These are phyloP conservation scores for Steatornis caripensis DNA, from an alignment of 2,113 vertebrate genomes.

Conservation along the genomic window DNA sequence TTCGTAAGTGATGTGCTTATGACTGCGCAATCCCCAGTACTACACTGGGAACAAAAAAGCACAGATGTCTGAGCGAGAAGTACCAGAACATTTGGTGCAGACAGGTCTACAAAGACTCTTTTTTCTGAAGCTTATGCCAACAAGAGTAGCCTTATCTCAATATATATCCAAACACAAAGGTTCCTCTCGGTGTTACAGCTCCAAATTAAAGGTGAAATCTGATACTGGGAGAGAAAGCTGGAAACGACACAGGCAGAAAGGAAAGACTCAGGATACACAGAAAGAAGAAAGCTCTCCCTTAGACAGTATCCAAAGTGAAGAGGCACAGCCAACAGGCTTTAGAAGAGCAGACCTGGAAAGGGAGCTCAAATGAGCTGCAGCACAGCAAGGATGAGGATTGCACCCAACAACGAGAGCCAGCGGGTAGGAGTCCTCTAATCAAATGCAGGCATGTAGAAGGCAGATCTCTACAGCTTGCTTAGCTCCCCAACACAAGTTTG, in stretches of 20 bases:
- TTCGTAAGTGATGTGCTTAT: neutral
- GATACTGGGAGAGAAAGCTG: neutral
- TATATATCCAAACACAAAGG: neutral
- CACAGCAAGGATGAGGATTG: neutral
- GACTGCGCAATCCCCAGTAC: conserved; percentile 20
- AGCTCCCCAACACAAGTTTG: neutral
- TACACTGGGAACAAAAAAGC: conserved; percentile 21
- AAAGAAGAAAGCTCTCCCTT: neutral
- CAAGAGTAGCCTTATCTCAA: neutral
- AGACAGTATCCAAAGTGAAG: neutral
- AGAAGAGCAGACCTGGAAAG: neutral
- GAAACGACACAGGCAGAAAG: neutral
- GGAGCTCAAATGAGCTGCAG: neutral
- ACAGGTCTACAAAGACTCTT: conserved; percentile 21
- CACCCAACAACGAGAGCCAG: fast-evolving
- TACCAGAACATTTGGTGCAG: conserved; percentile 4
- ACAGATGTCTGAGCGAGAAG: neutral
- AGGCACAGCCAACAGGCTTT: neutral
- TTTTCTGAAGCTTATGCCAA: conserved; percentile 43
- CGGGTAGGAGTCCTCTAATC: neutral
- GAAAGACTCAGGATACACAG: neutral
- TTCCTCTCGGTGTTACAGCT: neutral
- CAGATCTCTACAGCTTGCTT: neutral
- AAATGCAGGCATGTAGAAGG: fast-evolving
- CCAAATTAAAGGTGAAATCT: neutral